Evolutionary conservation across 2,888 invertebrate species (phyloP).

Genomic region (Aplocera efformata): DNA sequence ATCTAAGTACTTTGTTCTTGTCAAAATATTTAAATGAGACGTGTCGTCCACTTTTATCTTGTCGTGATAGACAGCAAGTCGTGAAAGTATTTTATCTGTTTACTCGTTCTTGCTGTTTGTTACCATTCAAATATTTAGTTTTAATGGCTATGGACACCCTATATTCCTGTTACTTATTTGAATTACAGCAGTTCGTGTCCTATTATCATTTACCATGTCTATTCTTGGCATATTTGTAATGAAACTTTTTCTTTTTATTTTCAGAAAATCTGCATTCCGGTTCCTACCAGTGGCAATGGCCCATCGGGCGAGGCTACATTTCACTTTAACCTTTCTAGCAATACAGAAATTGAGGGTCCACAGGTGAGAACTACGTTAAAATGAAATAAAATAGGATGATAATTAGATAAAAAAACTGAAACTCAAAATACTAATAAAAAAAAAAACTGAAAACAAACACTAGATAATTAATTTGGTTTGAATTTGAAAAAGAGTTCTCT

Average conservation of each 20-base stretch:
- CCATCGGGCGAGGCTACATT: conserved; percentile 77
- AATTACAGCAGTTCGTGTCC: too few species aligned
- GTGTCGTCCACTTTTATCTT: conserved; percentile 16
- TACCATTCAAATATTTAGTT: conserved; percentile 8
- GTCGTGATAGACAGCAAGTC: conserved; percentile 11
- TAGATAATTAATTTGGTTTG: too few species aligned
- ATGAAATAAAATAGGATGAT: too few species aligned
- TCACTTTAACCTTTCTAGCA: conserved; percentile 90
- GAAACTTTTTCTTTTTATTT: conserved; percentile 46
- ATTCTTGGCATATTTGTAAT: too few species aligned
- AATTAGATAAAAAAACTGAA: background rate
- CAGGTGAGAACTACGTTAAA: conserved; percentile 81
- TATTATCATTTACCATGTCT: too few species aligned
- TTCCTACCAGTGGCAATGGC: conserved; percentile 80
- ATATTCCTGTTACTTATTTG: too few species aligned
- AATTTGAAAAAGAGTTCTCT: too few species aligned
- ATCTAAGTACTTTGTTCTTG: conserved; percentile 35
- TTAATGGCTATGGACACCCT: too few species aligned
- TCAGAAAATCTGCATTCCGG: conserved; percentile 89
- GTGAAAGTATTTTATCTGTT: conserved; percentile 11
- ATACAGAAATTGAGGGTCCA: conserved; percentile 89
- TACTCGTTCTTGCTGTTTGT: conserved; percentile 11
- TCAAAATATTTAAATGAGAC: conserved; percentile 22
- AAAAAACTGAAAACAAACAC: too few species aligned
- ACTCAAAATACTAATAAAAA: too few species aligned